Conservation (phyloP, 2,797 vertebrate genomes). For the Hydrolagus colliei region DNA sequence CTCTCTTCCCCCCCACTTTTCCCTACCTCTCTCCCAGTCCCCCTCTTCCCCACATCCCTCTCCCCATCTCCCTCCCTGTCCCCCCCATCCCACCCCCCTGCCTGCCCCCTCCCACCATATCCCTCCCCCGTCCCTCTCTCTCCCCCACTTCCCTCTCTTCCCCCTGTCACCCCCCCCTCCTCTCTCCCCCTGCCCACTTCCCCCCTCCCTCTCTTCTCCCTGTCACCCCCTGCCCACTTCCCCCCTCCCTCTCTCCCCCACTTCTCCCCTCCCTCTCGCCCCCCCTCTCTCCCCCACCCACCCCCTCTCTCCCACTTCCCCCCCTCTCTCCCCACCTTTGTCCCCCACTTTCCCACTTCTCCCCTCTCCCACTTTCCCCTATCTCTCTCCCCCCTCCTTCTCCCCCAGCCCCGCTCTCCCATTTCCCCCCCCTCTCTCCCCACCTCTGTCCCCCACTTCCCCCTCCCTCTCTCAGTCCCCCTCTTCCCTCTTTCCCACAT, state of each 20-base stretch:
- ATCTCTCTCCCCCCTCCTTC: too few relatives aligned
- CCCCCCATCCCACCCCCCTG: background rate
- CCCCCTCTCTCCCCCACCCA: too few relatives aligned
- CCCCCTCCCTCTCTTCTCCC: background rate
- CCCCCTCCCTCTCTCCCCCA: background rate
- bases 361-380: background rate
- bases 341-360: background rate
- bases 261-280: background rate
- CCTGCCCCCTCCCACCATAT: background rate
- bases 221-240: too few relatives aligned
- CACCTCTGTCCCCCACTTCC: too few relatives aligned
- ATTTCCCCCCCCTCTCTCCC: background rate
- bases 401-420: background rate
- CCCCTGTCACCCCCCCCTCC: too few relatives aligned
- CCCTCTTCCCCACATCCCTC: background rate
- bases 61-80: background rate
- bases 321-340: too few relatives aligned
- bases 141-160: background rate
- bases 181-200: background rate
- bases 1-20: too few relatives aligned
- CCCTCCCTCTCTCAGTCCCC: too few relatives aligned
- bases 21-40: background rate
- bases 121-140: too few relatives aligned
- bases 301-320: too few relatives aligned
- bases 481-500: too few relatives aligned